Evolutionary conservation across 2,113 vertebrate genomes (phyloP).

Genomic region (Heliornis fulica): DNA sequence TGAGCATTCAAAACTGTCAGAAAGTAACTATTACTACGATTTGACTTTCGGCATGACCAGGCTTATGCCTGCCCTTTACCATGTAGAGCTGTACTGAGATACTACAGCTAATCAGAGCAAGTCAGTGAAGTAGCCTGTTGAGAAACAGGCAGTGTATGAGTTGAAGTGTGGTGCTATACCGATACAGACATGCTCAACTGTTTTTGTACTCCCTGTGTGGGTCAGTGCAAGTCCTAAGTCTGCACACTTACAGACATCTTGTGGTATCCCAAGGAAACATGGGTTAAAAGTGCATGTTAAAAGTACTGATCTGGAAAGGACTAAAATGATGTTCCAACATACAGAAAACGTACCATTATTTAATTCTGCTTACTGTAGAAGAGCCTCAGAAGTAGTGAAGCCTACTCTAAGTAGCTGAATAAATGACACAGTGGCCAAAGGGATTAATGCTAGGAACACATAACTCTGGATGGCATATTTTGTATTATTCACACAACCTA

Average conservation of each 20-base stretch:
- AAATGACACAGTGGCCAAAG: not conserved
- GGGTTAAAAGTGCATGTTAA: not conserved
- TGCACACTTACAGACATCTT: not conserved
- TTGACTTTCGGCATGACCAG: not conserved
- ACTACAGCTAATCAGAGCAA: not conserved
- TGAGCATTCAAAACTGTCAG: not conserved
- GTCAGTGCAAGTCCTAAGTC: not conserved
- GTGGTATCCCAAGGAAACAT: not conserved
- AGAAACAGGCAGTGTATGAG: not conserved
- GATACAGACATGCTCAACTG: not conserved
- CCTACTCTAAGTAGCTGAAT: not conserved
- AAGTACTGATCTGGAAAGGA: not conserved
- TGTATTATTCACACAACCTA: not conserved
- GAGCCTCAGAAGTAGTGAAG: not conserved
- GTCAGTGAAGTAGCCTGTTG: not conserved
- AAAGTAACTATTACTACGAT: not conserved
- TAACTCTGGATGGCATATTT: not conserved
- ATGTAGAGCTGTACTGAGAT: accelerated
- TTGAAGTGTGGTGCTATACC: not conserved
- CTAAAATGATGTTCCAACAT: not conserved
- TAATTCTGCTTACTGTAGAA: not conserved
- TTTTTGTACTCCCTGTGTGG: not conserved
- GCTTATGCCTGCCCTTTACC: not conserved
- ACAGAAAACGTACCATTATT: accelerated
- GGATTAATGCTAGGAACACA: not conserved